Percentiles rank a stretch among this genome's conserved stretches.
Evolutionary conservation across 2,888 invertebrate species (phyloP).

Genomic region (Drosophila cognata): DNA sequence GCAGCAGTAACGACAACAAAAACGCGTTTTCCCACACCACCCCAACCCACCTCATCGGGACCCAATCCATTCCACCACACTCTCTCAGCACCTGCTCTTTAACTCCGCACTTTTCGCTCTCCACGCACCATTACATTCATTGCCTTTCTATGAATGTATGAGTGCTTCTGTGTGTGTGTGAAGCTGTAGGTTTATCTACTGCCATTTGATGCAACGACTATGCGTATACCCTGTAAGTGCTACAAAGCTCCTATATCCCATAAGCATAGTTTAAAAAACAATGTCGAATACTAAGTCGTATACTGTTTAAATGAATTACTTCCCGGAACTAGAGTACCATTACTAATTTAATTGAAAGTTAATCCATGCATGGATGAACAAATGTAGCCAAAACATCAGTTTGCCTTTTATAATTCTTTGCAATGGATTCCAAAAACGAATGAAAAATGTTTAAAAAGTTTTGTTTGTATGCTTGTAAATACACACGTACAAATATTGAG

Average conservation of each 20-base stretch:
- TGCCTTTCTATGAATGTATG: slow-evolving; percentile 30
- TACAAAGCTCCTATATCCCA: slow-evolving; percentile 5
- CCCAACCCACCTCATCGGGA: neutral
- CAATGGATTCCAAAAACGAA: neutral
- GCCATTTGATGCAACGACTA: slow-evolving; percentile 18
- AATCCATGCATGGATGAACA: neutral
- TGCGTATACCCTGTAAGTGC: slow-evolving; percentile 11
- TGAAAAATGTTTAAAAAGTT: neutral
- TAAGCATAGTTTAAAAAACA: neutral
- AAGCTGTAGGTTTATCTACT: slow-evolving; percentile 23
- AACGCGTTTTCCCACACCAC: slow-evolving; percentile 1
- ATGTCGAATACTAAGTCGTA: no score
- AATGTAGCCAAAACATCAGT: neutral
- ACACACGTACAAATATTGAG: neutral
- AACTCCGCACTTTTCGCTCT: slow-evolving; percentile 33
- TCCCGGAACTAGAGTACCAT: neutral
- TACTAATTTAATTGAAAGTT: neutral
- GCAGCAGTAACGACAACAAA: slow-evolving; percentile 37
- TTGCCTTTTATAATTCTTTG: neutral
- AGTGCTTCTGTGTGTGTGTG: neutral
- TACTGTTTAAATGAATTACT: neutral
- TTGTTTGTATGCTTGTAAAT: neutral
- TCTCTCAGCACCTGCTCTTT: slow-evolving; percentile 11
- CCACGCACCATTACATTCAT: slow-evolving; percentile 65
- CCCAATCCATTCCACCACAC: neutral